Evolutionary conservation across 2,113 vertebrate genomes (phyloP).

Genomic region (Neodontobutis hainanensis): DNA sequence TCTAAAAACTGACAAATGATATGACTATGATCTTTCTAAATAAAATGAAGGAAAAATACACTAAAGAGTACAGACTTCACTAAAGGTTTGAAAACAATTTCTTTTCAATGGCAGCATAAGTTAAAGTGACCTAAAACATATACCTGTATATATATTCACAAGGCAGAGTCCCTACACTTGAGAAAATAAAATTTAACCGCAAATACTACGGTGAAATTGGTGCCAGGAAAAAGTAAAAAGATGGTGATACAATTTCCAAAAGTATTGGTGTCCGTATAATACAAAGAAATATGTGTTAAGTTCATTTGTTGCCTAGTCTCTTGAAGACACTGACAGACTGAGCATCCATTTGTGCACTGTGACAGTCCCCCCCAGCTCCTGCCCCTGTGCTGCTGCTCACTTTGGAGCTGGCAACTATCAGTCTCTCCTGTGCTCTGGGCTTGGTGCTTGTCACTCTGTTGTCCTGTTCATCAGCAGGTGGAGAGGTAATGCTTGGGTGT

Average conservation of each 20-base stretch:
- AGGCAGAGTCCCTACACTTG: too few species aligned
- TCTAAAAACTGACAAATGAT: too few species aligned
- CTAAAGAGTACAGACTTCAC: too few species aligned
- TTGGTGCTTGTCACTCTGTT: conserved; percentile 88
- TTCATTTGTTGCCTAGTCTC: conserved; percentile 85
- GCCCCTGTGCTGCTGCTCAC: conserved; percentile 83
- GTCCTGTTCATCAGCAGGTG: conserved; percentile 83
- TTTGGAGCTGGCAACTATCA: conserved; percentile 76
- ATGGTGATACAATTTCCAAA: conserved; percentile 37
- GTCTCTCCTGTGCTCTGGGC: conserved; percentile 71
- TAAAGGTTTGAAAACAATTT: too few species aligned
- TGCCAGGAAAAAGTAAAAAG: conserved; percentile 18
- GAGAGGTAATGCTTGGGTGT: conserved; percentile 39
- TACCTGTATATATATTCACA: too few species aligned
- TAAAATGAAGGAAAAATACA: too few species aligned
- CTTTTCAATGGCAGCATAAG: too few species aligned
- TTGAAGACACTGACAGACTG: conserved; percentile 88
- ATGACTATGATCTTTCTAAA: too few species aligned
- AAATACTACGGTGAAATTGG: background rate
- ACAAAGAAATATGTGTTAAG: conserved; percentile 49
- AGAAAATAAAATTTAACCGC: too few species aligned
- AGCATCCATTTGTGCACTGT: conserved; percentile 87
- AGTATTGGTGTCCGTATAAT: conserved; percentile 6
- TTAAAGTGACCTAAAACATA: too few species aligned
- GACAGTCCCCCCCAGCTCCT: conserved; percentile 64